Base-by-base conservation (phyloP, 2,113 vertebrate genomes). In the Odontesthes bonariensis region DNA sequence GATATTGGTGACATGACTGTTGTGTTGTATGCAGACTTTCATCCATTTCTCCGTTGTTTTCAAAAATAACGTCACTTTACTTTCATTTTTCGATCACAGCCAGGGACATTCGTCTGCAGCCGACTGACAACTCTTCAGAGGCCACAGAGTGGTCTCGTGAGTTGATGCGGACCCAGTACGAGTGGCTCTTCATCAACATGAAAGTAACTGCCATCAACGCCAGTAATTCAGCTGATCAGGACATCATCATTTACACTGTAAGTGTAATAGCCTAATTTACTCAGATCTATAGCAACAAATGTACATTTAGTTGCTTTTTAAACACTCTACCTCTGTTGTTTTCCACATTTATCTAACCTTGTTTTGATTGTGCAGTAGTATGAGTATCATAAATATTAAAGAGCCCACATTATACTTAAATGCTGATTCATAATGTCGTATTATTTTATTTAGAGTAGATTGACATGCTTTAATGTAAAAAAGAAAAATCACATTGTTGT, bases 111-210 rank as follows among this genome's bases (percentile, higher is more conserved):
- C 66, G 32, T 0, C 80, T 91, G 10, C 56, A 23, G 1, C 20
- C 84, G 0, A 71, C 20, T 1, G 79, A 89, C 44, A 85, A 81
- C 73, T 88, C 87, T 0, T 75, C 69, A 5, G 82, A 88, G 63
- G 89, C 81, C 23, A 87, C 81, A 0, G 5, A 49, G 3, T 57
- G 12, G 42, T 79, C 87, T 20, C 44, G 0, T 0, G 1, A 64
- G 0, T 0, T 73, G n/a, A 84, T 89, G 74, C 54, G 44, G 52
- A 80, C 66, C 0, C 85, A 91, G 69, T 85, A 64, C 7, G 88
- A 91, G 69, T 92, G 88, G 90, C 31, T 80, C 0, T 92, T 92
- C 49, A 7, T 86, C 9, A 4, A 62, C 62, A 75, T 87, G 68
- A 79, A 7, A 0, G 80, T 88, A 3, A 73, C 65, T 6, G 1